A percentile compares a stretch with the other conserved stretches of the same genome.
These are phyloP conservation scores for Bombyx huttoni DNA, from an alignment of 2,888 invertebrate species.

Conservation along the genomic window DNA sequence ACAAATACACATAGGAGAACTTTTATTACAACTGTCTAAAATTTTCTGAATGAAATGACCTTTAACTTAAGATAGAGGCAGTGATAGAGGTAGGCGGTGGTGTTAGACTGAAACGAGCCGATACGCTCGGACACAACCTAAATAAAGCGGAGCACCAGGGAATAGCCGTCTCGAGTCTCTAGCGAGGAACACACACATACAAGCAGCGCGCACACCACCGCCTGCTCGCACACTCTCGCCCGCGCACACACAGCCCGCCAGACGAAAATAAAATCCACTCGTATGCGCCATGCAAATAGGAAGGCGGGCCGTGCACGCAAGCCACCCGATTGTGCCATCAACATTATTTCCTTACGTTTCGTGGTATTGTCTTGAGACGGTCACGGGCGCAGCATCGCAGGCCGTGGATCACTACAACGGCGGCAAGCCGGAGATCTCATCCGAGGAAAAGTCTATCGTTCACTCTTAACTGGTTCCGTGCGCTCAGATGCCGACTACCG, in stretches of 20 bases:
- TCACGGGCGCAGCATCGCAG: conserved; percentile 69
- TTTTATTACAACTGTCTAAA: no score
- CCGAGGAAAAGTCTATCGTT: conserved; percentile 39
- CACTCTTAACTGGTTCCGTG: conserved; percentile 55
- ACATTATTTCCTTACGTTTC: conserved; percentile 60
- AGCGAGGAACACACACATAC: conserved; percentile 39
- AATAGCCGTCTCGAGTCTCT: conserved; percentile 48
- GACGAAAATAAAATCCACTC: conserved; percentile 72
- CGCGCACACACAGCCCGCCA: conserved; percentile 55
- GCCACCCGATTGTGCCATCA: conserved; percentile 52
- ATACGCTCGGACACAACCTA: conserved; percentile 58
- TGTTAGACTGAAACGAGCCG: conserved; percentile 23
- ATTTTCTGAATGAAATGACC: background rate
- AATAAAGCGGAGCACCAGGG: conserved; percentile 62
- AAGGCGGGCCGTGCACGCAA: conserved; percentile 55
- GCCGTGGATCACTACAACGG: conserved; percentile 50
- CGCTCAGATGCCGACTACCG: conserved; percentile 47
- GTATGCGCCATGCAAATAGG: conserved; percentile 71
- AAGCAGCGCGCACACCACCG: conserved; percentile 25
- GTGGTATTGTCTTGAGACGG: conserved; percentile 67
- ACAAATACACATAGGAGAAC: no score
- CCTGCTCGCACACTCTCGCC: conserved; percentile 20
- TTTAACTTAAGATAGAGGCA: conserved; percentile 15
- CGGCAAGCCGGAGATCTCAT: conserved; percentile 49
- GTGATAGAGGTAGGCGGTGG: conserved; percentile 12